phyloP scores from a whole-genome alignment of 2,888 invertebrate species.

The Hydrotaea diabolus region DNA sequence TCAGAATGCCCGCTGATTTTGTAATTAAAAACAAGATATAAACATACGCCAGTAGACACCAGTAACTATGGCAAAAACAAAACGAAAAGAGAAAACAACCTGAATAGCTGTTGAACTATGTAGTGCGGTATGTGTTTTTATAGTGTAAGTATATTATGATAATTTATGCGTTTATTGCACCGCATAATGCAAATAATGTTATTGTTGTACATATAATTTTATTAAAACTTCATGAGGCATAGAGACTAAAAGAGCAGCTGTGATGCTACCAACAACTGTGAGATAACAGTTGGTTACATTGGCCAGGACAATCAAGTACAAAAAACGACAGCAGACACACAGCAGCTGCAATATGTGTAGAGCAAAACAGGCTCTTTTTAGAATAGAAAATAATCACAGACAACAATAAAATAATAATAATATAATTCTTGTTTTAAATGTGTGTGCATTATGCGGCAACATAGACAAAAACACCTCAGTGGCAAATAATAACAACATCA shows the following conservation, averaged over 20 bases:
- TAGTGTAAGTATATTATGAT: slow-evolving; percentile 47
- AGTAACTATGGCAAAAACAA: neutral
- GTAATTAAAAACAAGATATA: slow-evolving; percentile 48
- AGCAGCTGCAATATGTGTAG: slow-evolving; percentile 23
- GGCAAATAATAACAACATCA: slow-evolving; percentile 12
- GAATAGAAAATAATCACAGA: slow-evolving; percentile 23
- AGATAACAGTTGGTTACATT: slow-evolving; percentile 21
- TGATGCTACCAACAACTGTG: neutral
- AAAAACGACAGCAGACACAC: neutral
- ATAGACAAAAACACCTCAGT: neutral
- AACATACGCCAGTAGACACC: too few relatives aligned
- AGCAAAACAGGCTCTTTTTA: neutral
- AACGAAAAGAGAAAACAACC: neutral
- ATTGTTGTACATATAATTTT: slow-evolving; percentile 36
- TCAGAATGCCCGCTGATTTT: slow-evolving; percentile 57
- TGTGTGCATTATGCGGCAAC: neutral
- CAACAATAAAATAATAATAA: neutral
- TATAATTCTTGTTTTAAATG: neutral
- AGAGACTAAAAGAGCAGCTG: neutral
- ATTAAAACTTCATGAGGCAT: slow-evolving; percentile 24
- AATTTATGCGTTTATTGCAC: slow-evolving; percentile 66
- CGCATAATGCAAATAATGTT: slow-evolving; percentile 61
- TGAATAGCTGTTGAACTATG: slow-evolving; percentile 37
- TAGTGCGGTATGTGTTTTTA: slow-evolving; percentile 12
- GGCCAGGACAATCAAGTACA: slow-evolving; percentile 30